Conservation (phyloP, 2,113 vertebrate species). For the Upupa epops region DNA sequence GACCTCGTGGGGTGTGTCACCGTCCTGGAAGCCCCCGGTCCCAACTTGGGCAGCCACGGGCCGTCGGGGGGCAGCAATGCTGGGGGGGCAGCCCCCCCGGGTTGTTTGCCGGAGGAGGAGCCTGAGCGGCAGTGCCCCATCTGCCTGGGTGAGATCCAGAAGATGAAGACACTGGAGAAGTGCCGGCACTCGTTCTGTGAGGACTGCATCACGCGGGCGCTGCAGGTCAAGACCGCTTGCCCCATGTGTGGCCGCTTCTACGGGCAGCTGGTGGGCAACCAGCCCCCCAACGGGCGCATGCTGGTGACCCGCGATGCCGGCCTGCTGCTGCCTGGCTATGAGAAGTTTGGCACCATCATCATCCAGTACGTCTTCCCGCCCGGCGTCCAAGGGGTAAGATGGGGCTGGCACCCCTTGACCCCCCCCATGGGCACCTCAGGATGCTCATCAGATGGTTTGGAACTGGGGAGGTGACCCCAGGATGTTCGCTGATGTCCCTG, state of each 20-base stretch:
- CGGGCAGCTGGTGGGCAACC: constrained; percentile 91
- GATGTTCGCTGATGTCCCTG: background rate
- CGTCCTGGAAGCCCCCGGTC: constrained; percentile 82
- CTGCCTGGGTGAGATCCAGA: constrained; percentile 92
- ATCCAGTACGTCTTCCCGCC: constrained; percentile 96
- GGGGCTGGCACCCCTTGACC: background rate
- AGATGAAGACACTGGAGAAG: constrained; percentile 88
- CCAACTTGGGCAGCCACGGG: constrained; percentile 59
- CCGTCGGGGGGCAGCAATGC: background rate
- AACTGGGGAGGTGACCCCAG: background rate
- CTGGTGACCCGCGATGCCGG: constrained; percentile 88
- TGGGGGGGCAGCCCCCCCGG: background rate
- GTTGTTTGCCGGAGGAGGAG: background rate
- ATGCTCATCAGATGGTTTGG: too few relatives aligned
- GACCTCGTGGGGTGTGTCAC: constrained; percentile 85
- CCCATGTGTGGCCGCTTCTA: constrained; percentile 94
- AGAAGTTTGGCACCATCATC: constrained; percentile 92
- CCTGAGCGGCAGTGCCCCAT: constrained; percentile 85
- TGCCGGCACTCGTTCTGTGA: constrained; percentile 92
- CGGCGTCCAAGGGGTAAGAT: constrained; percentile 89
- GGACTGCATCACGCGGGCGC: constrained; percentile 89
- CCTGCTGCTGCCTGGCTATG: constrained; percentile 89
- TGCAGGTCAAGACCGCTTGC: constrained; percentile 91
- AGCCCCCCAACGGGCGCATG: constrained; percentile 92
- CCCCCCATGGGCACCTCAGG: background rate